Conservation (phyloP, 2,888 invertebrate genomes). For the Serripes groenlandicus region DNA sequence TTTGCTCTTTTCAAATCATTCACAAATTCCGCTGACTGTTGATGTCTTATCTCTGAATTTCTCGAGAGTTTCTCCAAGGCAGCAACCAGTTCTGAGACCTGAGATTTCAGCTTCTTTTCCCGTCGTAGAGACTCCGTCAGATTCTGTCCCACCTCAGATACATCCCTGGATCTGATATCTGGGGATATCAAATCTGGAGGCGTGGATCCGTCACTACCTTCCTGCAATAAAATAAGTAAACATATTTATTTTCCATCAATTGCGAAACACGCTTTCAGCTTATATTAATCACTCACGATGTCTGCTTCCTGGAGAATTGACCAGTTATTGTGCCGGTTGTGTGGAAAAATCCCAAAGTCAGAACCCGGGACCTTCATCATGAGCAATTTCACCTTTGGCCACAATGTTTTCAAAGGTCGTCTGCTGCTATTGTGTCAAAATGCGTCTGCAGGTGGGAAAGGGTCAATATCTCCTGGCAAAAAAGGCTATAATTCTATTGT, state of each 20-base stretch:
- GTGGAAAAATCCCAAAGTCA: too few species aligned
- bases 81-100: slow-evolving; percentile 89
- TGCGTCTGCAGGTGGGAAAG: too few species aligned
- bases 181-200: slow-evolving; percentile 64
- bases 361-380: too few species aligned
- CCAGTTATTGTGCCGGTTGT: too few species aligned
- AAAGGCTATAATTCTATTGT: too few species aligned
- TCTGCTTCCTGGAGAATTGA: too few species aligned
- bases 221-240: slow-evolving; percentile 35
- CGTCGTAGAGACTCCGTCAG: slow-evolving; percentile 89
- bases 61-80: slow-evolving; percentile 88
- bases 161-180: slow-evolving; percentile 70
- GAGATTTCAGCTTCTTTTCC: slow-evolving; percentile 90
- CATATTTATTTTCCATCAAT: not conserved
- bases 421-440: too few species aligned
- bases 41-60: slow-evolving; percentile 87
- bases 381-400: too few species aligned
- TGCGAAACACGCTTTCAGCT: too few species aligned
- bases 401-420: too few species aligned
- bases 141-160: slow-evolving; percentile 78
- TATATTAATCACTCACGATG: too few species aligned
- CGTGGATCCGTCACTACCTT: slow-evolving; percentile 66
- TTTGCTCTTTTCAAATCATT: slow-evolving; percentile 88
- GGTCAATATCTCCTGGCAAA: too few species aligned
- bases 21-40: slow-evolving; percentile 88